Evolutionary conservation across 2,888 invertebrate genomes (phyloP), one percentile per base, ranked within the genome.

Genomic region (Flabesymbios commensalis): DNA sequence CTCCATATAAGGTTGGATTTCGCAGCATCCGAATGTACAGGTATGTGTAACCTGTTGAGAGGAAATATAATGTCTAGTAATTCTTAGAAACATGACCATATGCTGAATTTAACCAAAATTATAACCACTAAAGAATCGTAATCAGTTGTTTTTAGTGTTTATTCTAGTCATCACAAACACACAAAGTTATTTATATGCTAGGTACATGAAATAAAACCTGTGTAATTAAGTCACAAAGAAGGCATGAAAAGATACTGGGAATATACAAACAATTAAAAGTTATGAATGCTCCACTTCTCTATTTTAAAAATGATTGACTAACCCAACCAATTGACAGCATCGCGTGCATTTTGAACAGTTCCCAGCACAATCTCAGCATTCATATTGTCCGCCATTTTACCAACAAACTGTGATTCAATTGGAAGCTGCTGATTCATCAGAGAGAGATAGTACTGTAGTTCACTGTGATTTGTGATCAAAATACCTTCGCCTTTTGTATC

Each of bases 321-420:
- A 77, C 79, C 95, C 65, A 94, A 81, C 96, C 96, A 96, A 0
- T 90, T 90, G 54, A 94, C 92, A 0, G 94, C 95, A 75, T 96
- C 95, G 51, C 90, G 85, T 0, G 97, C 88, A 79, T 90, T 93
- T 83, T 91, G 91, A 53, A 99, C 90, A 0, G 94, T 94, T 5
- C 98, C 99, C 7, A 98, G 86, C 0, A 99, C 98, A 29, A 98
- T 88, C 86, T 99, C 99, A 0, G 99, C 99, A 83, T 99, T 99
- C 39, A 99, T 85, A 89, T 96, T 93, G 80, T 99, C 99, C 0
- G 98, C 91, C 77, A 99, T 85, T 81, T 93, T 95, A 32, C 90
- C 87, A 26, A 99, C 88, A 75, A 99, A 86, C 84, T 99, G 99
- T 0, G 95, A 95, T 83, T 99, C 99, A 57, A 99, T 95, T 0